These are phyloP conservation scores for Lutraria lutraria DNA, from an alignment of 2,888 invertebrate species.

Conservation along the genomic window DNA sequence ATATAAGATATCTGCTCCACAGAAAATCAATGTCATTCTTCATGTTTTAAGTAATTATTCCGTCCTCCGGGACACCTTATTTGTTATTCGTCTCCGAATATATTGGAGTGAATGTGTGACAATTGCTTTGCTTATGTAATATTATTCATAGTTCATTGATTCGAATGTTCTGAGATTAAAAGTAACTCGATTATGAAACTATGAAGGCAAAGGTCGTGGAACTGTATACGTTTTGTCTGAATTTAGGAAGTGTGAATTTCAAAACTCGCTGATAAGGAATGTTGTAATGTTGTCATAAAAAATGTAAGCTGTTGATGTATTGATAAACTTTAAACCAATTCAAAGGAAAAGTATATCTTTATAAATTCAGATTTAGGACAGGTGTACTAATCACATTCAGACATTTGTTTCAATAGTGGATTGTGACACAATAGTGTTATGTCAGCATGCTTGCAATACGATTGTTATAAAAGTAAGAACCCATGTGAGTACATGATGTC, in stretches of 20 bases:
- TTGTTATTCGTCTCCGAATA: background rate
- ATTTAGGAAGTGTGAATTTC: too few relatives aligned
- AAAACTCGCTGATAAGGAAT: too few relatives aligned
- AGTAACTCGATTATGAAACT: background rate
- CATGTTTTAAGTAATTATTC: constrained; percentile 22
- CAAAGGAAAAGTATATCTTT: too few relatives aligned
- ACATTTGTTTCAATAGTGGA: too few relatives aligned
- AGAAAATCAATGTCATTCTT: constrained; percentile 19
- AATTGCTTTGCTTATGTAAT: background rate
- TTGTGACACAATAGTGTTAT: too few relatives aligned
- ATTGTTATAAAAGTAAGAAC: too few relatives aligned
- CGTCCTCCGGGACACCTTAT: constrained; percentile 9
- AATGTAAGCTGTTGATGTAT: background rate
- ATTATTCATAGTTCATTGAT: constrained; percentile 9
- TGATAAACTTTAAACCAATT: too few relatives aligned
- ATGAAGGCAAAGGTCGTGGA: background rate
- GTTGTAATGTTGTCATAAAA: background rate
- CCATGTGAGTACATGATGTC: too few relatives aligned
- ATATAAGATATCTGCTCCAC: background rate
- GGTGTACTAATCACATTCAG: too few relatives aligned
- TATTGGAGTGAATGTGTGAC: background rate
- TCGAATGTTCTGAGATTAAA: background rate
- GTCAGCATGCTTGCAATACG: too few relatives aligned
- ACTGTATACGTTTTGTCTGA: background rate
- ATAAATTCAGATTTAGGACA: too few relatives aligned